These are phyloP conservation scores for Drosophila histrio DNA, from an alignment of 2,888 invertebrate genomes.

Conservation along the genomic window DNA sequence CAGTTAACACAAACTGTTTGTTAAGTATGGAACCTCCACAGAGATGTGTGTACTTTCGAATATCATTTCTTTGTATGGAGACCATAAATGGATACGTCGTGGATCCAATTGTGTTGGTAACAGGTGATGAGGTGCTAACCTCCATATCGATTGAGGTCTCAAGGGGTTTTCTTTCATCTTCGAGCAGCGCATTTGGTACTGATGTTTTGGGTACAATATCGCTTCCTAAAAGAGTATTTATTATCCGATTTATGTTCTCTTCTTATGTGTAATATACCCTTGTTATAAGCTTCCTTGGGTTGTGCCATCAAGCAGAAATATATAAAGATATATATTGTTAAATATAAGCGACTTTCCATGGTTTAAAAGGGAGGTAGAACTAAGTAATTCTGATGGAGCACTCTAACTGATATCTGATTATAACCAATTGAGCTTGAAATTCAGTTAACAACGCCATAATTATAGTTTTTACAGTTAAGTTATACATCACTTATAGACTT, in stretches of 20 bases:
- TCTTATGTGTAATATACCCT: slow-evolving; percentile 15
- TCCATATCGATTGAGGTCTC: background rate
- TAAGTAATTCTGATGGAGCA: background rate
- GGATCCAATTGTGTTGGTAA: background rate
- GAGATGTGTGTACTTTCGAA: slow-evolving; percentile 52
- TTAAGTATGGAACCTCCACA: slow-evolving; percentile 82
- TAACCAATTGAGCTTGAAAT: slow-evolving; percentile 2
- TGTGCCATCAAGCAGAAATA: background rate
- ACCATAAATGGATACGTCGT: slow-evolving; percentile 50
- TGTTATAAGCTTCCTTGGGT: background rate
- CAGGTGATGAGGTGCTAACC: background rate
- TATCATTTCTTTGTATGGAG: slow-evolving; percentile 53
- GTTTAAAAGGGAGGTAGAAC: background rate
- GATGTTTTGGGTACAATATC: background rate
- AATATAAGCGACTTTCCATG: slow-evolving; percentile 1
- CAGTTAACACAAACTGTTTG: slow-evolving; percentile 75
- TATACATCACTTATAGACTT: background rate
- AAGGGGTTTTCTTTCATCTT: background rate
- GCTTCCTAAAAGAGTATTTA: background rate
- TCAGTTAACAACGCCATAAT: background rate
- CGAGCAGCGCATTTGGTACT: background rate
- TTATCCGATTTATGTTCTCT: background rate
- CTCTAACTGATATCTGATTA: background rate
- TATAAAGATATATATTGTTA: background rate
- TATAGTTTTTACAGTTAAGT: background rate